Evolutionary conservation across 1,140 invertebrate genomes (phyloP).

Genomic region (Drosophila hydei): DNA sequence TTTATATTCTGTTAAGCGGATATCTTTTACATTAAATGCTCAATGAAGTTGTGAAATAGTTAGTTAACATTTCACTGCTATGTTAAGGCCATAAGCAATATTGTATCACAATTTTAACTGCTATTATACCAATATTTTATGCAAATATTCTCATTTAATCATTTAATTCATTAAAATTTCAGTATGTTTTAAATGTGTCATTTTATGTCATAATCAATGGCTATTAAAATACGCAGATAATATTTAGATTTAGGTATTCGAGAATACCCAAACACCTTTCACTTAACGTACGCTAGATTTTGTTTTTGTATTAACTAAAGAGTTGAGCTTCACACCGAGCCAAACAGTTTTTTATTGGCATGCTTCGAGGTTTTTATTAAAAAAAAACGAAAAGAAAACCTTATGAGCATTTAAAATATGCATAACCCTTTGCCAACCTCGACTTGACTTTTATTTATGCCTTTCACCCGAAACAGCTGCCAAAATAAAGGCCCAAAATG

Average conservation of each 20-base stretch:
- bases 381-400: conserved; percentile 11
- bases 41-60: background rate
- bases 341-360: conserved; percentile 10
- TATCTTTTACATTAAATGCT: too few relatives aligned
- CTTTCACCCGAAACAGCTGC: conserved; percentile 64
- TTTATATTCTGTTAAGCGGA: background rate
- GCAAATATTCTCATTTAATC: too few relatives aligned
- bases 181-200: background rate
- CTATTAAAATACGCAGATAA: background rate
- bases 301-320: conserved; percentile 1
- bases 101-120: background rate
- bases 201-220: background rate
- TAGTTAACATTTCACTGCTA: background rate
- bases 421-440: conserved; percentile 41
- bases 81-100: background rate
- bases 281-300: conserved; percentile 14
- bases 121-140: too few relatives aligned
- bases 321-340: conserved; percentile 4
- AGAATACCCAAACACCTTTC: conserved; percentile 6
- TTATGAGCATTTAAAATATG: conserved; percentile 36
- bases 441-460: conserved; percentile 49
- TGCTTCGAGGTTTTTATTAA: conserved; percentile 1
- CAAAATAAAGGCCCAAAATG: conserved; percentile 39
- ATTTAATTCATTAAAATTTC: background rate
- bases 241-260: background rate